Percentiles rank a stretch among this genome's conserved stretches.
Evolutionary conservation across 2,113 vertebrate species (phyloP).

Genomic region (Forbesichthys agassizii): DNA sequence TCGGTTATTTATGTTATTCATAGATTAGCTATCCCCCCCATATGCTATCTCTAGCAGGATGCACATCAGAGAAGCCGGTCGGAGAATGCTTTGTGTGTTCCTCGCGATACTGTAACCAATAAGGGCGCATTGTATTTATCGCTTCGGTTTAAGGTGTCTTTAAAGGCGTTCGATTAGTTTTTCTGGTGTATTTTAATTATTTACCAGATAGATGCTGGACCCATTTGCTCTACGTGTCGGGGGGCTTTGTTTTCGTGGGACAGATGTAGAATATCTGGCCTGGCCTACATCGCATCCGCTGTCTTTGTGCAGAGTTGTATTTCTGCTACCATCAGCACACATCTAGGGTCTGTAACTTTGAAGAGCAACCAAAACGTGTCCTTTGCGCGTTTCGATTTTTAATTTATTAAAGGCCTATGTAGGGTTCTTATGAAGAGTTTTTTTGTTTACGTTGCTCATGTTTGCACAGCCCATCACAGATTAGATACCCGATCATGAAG

Average conservation of each 20-base stretch:
- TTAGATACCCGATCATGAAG: too few species aligned
- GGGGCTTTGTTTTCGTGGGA: conserved; percentile 68
- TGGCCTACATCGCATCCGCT: conserved; percentile 61
- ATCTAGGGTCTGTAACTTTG: conserved; percentile 22
- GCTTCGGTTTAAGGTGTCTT: not conserved
- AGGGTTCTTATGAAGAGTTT: not conserved
- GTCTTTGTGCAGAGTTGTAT: conserved; percentile 65
- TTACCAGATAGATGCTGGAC: conserved; percentile 29
- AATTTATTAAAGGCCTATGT: not conserved
- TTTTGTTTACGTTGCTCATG: not conserved
- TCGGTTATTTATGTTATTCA: not conserved
- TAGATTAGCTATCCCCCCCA: conserved; percentile 14
- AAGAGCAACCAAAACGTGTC: not conserved
- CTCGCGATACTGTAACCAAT: not conserved
- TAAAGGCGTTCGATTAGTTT: not conserved
- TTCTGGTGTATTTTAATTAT: not conserved
- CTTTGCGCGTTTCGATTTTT: not conserved
- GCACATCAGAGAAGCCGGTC: conserved; percentile 59
- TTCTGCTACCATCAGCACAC: conserved; percentile 42
- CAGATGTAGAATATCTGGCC: conserved; percentile 60
- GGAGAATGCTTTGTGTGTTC: conserved; percentile 48
- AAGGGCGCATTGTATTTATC: not conserved
- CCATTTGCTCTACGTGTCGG: conserved; percentile 20
- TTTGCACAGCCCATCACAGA: not conserved
- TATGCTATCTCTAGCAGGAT: conserved; percentile 43